Evolutionary conservation across 2,797 vertebrate species (phyloP).

Genomic region (Holocentrus rufus): DNA sequence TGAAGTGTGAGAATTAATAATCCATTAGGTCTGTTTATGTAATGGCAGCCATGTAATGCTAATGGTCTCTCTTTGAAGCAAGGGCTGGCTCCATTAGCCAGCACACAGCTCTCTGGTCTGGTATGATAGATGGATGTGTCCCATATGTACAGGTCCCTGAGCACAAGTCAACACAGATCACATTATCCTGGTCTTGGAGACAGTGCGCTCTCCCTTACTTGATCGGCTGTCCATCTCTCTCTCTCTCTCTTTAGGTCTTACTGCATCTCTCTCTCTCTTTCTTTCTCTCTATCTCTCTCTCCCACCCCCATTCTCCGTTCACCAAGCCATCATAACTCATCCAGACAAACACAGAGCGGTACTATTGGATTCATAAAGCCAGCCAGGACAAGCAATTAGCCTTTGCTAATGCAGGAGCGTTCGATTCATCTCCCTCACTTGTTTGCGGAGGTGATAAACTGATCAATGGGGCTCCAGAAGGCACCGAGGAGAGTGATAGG

Average conservation of each 20-base stretch:
- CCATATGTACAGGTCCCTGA: slow-evolving; percentile 44
- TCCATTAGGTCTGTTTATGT: slow-evolving; percentile 61
- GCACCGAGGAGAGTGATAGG: slow-evolving; percentile 30
- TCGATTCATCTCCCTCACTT: slow-evolving; percentile 38
- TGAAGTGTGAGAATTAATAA: slow-evolving; percentile 47
- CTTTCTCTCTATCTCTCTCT: background rate
- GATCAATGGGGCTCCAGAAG: slow-evolving; percentile 45
- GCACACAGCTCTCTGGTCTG: slow-evolving; percentile 30
- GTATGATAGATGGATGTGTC: slow-evolving; percentile 66
- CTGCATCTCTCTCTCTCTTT: no score
- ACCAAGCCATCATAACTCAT: slow-evolving; percentile 39
- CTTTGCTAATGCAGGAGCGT: slow-evolving; percentile 40
- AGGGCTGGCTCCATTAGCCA: slow-evolving; percentile 66
- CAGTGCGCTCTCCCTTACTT: background rate
- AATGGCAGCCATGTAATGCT: slow-evolving; percentile 55
- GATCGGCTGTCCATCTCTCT: background rate
- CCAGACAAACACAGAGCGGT: slow-evolving; percentile 26
- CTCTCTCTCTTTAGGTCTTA: background rate
- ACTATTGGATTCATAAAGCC: slow-evolving; percentile 41
- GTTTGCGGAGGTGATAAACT: slow-evolving; percentile 61
- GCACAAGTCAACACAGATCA: slow-evolving; percentile 52
- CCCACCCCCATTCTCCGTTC: slow-evolving; percentile 32
- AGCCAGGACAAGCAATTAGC: slow-evolving; percentile 61
- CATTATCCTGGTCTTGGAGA: slow-evolving; percentile 55
- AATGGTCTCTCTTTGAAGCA: slow-evolving; percentile 62